Percentiles rank a stretch among this genome's conserved stretches.
phyloP scores from a whole-genome alignment of 2,888 invertebrate species.

The Allophyes oxyacanthae region DNA sequence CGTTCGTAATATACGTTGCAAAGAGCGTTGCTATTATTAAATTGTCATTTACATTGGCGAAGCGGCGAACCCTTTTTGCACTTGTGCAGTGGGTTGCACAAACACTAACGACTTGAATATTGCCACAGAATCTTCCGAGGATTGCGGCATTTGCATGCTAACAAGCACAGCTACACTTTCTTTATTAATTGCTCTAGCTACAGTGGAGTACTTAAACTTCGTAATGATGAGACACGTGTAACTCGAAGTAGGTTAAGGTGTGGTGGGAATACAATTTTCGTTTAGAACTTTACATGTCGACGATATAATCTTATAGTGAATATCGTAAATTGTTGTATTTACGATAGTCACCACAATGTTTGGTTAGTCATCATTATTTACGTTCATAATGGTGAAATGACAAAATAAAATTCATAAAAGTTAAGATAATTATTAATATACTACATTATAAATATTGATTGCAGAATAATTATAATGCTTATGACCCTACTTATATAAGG shows the following conservation, averaged over 20 bases:
- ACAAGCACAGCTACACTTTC: conserved; percentile 68
- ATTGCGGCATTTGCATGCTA: conserved; percentile 79
- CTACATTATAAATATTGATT: too few species aligned
- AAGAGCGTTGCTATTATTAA: conserved; percentile 63
- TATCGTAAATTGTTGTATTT: too few species aligned
- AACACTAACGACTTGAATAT: conserved; percentile 82
- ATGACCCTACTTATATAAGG: conserved; percentile 5
- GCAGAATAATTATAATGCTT: too few species aligned
- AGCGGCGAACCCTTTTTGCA: conserved; percentile 68
- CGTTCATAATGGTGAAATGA: too few species aligned
- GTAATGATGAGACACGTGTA: conserved; percentile 19
- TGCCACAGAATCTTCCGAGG: conserved; percentile 72
- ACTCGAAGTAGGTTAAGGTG: conserved; percentile 7
- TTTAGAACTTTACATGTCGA: not conserved
- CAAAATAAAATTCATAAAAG: too few species aligned
- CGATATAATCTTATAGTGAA: too few species aligned
- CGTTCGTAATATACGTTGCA: conserved; percentile 51
- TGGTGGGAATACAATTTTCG: not conserved
- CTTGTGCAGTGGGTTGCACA: conserved; percentile 68
- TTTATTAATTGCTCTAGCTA: conserved; percentile 72
- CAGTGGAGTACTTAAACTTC: conserved; percentile 21
- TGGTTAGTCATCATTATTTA: too few species aligned
- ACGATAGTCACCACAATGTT: too few species aligned
- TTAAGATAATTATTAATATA: too few species aligned
- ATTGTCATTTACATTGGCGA: conserved; percentile 63